These are phyloP conservation scores for Chelonus insularis DNA, from an alignment of 1,140 invertebrate species.

Conservation along the genomic window DNA sequence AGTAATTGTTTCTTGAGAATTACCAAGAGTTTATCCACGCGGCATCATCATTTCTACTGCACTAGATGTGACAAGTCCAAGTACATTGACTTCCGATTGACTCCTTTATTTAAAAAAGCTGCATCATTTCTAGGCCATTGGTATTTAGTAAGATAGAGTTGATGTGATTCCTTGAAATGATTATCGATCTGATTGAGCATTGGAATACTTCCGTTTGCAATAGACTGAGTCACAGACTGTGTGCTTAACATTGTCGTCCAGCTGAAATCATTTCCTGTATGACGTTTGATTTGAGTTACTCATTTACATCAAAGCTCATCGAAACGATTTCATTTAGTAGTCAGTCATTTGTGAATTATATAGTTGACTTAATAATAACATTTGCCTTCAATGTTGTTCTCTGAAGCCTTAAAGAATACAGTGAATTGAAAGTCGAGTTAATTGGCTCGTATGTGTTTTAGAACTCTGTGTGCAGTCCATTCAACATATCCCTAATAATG, in stretches of 20 bases:
- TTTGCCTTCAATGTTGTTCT: neutral
- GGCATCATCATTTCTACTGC: conserved; percentile 11
- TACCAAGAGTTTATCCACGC: conserved; percentile 29
- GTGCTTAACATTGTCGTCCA: neutral
- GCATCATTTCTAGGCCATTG: too few species aligned
- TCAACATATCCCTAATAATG: neutral
- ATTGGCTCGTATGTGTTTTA: neutral
- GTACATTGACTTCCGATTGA: too few species aligned
- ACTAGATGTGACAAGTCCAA: neutral
- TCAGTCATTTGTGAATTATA: neutral
- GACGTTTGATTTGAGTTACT: neutral
- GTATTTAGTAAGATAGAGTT: too few species aligned
- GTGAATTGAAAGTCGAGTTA: neutral
- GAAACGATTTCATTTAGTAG: too few species aligned
- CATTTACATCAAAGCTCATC: neutral
- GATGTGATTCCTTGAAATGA: too few species aligned
- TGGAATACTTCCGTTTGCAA: conserved; percentile 7
- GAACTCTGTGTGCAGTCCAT: neutral
- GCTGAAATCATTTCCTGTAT: conserved; percentile 18
- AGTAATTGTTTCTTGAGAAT: conserved; percentile 57
- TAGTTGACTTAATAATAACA: neutral
- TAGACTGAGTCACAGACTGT: neutral
- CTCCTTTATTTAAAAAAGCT: too few species aligned
- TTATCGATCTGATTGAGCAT: neutral
- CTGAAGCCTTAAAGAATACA: neutral